These are phyloP conservation scores for Lophotriccus pileatus DNA, from an alignment of 2,797 vertebrate species.

Conservation along the genomic window DNA sequence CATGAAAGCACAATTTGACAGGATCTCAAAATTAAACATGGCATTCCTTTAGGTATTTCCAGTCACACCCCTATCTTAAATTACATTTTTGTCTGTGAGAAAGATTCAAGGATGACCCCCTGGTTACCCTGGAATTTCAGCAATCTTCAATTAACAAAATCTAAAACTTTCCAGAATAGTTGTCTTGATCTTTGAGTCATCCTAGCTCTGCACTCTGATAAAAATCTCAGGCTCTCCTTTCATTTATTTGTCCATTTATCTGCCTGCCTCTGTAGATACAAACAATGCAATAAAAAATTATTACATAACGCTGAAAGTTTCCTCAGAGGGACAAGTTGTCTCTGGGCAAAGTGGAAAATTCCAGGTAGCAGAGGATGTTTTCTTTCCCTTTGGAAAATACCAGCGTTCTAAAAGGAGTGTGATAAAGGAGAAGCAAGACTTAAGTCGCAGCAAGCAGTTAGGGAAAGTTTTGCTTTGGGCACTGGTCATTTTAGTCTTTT, in stretches of 20 bases:
- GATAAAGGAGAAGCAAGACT: not conserved
- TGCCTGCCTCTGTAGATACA: not conserved
- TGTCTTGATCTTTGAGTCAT: not conserved
- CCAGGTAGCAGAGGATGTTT: conserved; percentile 4
- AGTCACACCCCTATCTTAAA: conserved; percentile 1
- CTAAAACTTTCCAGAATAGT: conserved; percentile 11
- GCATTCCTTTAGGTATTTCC: not conserved
- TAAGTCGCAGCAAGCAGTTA: not conserved
- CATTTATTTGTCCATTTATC: not conserved
- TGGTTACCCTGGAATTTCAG: conserved; percentile 15
- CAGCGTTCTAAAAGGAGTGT: not conserved
- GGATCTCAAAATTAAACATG: not conserved
- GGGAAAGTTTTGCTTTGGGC: not conserved
- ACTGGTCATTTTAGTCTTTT: not conserved
- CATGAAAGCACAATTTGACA: not conserved
- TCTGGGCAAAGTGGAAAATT: conserved; percentile 45
- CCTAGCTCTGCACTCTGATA: not conserved
- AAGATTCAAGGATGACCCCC: not conserved
- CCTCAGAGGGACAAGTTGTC: not conserved
- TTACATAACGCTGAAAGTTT: not conserved
- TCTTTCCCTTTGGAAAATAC: conserved; percentile 19
- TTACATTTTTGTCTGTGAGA: not conserved
- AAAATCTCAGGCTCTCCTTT: conserved; percentile 31
- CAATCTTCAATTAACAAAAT: not conserved
- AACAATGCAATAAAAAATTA: not conserved